Conservation (phyloP, 2,888 invertebrate species). For the Callyntrura sp. region DNA sequence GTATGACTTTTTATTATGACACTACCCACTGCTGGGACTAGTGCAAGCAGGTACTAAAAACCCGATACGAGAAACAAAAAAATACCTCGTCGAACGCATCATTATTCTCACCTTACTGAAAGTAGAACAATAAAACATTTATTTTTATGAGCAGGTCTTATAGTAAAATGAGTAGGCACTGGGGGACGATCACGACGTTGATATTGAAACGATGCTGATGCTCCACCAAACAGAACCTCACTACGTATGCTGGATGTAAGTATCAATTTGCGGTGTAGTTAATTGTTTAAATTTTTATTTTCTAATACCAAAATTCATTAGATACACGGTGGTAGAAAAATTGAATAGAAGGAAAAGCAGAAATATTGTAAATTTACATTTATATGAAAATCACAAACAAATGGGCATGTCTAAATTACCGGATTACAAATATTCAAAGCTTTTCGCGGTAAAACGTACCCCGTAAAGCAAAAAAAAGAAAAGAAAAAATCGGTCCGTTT, state of each 20-base stretch:
- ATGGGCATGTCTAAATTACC: background rate
- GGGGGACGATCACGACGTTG: too few species aligned
- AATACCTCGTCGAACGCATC: background rate
- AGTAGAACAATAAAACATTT: slow-evolving; percentile 28
- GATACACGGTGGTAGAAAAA: background rate
- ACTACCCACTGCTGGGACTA: background rate
- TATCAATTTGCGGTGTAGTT: background rate
- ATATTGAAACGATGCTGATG: too few species aligned
- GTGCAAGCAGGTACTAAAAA: background rate
- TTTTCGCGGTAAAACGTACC: background rate
- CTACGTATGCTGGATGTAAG: background rate
- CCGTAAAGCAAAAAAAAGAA: background rate
- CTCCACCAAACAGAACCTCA: background rate
- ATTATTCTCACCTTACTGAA: slow-evolving; percentile 25
- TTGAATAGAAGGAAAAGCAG: background rate
- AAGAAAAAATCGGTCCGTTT: too few species aligned
- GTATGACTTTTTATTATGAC: background rate
- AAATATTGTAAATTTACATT: background rate
- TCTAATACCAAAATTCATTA: too few species aligned
- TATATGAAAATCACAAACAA: background rate
- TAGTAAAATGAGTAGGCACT: too few species aligned
- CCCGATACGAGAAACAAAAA: background rate
- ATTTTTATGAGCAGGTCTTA: background rate
- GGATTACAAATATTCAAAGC: background rate
- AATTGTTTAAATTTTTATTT: slow-evolving; percentile 1